Percentiles rank a stretch among this genome's conserved stretches.
These are phyloP conservation scores for Tolmerus cingulatus DNA, from an alignment of 2,888 invertebrate species.

Conservation along the genomic window DNA sequence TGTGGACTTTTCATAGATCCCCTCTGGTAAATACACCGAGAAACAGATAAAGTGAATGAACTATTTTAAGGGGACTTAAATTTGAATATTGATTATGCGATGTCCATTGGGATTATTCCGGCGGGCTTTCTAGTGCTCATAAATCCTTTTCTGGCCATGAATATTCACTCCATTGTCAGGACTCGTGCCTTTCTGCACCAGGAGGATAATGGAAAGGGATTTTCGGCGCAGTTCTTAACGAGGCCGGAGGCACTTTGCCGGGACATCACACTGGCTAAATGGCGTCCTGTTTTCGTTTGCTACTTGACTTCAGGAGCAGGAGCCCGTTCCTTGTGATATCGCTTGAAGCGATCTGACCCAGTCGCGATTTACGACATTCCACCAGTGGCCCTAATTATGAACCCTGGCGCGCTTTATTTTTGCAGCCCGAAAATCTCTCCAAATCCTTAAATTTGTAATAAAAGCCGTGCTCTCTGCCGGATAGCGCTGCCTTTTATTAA, in stretches of 20 bases:
- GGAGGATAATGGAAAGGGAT: background rate
- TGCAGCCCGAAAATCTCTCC: background rate
- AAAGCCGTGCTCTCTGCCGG: background rate
- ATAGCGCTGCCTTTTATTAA: background rate
- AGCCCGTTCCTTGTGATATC: background rate
- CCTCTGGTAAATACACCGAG: background rate
- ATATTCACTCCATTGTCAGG: background rate
- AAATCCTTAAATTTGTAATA: background rate
- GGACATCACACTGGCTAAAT: background rate
- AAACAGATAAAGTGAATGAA: background rate
- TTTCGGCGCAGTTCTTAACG: background rate
- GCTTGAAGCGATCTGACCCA: background rate
- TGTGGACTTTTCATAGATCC: background rate
- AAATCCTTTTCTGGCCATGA: background rate
- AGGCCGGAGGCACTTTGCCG: background rate
- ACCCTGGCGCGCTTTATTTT: background rate
- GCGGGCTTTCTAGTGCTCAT: background rate
- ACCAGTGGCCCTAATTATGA: background rate
- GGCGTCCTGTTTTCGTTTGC: background rate
- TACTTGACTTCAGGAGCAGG: background rate
- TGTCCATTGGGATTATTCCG: background rate
- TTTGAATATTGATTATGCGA: slow-evolving; percentile 23
- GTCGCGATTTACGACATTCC: background rate
- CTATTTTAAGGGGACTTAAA: background rate
- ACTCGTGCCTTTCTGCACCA: background rate